Evolutionary conservation across 2,797 vertebrate genomes (phyloP).

Genomic region (Pogoniulus pusillus): DNA sequence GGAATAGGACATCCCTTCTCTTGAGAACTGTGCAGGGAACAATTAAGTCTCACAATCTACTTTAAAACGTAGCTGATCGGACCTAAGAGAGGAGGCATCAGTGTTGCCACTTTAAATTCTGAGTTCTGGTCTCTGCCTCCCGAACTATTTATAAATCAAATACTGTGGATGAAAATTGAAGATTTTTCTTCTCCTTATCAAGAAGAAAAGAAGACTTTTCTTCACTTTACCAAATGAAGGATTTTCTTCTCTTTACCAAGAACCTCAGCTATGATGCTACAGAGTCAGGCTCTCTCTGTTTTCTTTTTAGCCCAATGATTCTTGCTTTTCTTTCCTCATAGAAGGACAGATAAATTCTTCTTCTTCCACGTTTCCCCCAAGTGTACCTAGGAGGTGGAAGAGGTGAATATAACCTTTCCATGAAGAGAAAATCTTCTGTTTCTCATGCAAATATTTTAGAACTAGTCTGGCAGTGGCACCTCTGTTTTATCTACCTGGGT

Average conservation of each 20-base stretch:
- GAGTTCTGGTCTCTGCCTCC: neutral
- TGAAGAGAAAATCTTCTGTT: neutral
- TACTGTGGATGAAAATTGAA: neutral
- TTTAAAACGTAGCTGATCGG: neutral
- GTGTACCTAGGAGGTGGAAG: neutral
- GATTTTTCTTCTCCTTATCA: neutral
- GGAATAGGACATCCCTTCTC: neutral
- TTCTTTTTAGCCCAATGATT: neutral
- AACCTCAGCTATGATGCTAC: neutral
- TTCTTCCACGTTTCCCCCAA: neutral
- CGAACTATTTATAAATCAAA: neutral
- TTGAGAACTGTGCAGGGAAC: neutral
- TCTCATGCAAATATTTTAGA: neutral
- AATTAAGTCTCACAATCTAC: neutral
- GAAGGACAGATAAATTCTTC: neutral
- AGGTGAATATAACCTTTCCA: neutral
- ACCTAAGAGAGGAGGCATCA: neutral
- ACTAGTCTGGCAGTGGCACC: neutral
- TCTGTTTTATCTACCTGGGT: neutral
- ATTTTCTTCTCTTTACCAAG: neutral
- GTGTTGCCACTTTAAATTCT: neutral
- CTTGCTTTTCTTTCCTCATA: neutral
- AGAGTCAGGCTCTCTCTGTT: neutral
- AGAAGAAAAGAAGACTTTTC: rapidly evolving
- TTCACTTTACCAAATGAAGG: neutral